These are phyloP conservation scores for Himalopsyche tibetana DNA, from an alignment of 2,888 invertebrate genomes.

Conservation along the genomic window DNA sequence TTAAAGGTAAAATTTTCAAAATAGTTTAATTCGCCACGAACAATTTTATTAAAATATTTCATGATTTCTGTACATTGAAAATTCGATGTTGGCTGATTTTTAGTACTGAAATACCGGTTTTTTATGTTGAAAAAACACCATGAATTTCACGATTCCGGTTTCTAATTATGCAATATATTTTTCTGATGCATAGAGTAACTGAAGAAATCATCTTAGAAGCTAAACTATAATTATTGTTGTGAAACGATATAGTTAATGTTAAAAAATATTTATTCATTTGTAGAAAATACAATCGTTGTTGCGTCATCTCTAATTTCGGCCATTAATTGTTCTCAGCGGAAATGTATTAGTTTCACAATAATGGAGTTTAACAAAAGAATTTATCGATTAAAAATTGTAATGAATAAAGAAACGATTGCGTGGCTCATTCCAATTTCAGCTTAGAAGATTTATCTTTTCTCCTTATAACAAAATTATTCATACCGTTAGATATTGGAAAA, in stretches of 20 bases:
- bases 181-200: too few relatives aligned
- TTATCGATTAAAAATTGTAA: constrained; percentile 40
- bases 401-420: constrained; percentile 27
- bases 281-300: constrained; percentile 19
- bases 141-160: too few relatives aligned
- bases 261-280: constrained; percentile 19
- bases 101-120: too few relatives aligned
- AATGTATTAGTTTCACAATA: constrained; percentile 38
- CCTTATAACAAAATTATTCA: not conserved
- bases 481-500: too few relatives aligned
- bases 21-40: too few relatives aligned
- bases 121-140: too few relatives aligned
- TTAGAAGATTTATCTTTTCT: constrained; percentile 31
- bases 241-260: not conserved
- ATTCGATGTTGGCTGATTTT: too few relatives aligned
- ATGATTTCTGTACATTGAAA: too few relatives aligned
- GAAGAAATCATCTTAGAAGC: not conserved
- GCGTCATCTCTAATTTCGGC: not conserved
- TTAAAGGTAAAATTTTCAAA: too few relatives aligned
- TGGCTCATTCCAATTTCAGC: constrained; percentile 9
- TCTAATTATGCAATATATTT: too few relatives aligned
- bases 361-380: constrained; percentile 35
- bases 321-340: constrained; percentile 32
- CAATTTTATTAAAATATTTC: too few relatives aligned
- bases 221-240: constrained; percentile 10